phyloP scores from a whole-genome alignment of 2,797 vertebrate species.

The Columba guinea region DNA sequence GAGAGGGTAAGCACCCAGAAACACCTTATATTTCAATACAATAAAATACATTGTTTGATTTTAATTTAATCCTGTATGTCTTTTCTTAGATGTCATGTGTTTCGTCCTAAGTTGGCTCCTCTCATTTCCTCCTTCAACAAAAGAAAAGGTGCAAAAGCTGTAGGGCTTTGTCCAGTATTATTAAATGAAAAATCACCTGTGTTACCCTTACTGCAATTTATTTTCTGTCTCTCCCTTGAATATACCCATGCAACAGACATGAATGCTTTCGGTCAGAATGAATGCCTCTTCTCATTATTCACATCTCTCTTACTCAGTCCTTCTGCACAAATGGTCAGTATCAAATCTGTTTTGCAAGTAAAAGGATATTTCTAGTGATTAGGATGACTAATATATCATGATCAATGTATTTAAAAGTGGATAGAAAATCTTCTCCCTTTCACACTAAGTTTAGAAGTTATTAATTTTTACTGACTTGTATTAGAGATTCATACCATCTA shows the following conservation, averaged over 20 bases:
- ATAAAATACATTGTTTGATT: neutral
- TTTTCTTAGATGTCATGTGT: neutral
- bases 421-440: neutral
- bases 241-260: neutral
- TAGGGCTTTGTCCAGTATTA: neutral
- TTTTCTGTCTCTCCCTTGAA: neutral
- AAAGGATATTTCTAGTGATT: neutral
- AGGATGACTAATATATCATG: neutral
- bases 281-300: neutral
- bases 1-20: neutral
- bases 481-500: neutral
- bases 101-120: neutral
- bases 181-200: neutral
- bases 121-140: neutral
- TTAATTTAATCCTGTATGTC: neutral
- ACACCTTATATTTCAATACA: neutral
- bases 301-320: neutral
- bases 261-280: neutral
- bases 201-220: neutral
- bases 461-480: neutral
- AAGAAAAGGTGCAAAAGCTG: neutral
- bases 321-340: neutral
- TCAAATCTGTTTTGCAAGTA: neutral
- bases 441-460: neutral
- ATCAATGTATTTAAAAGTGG: neutral